Evolutionary conservation across 2,113 vertebrate genomes (phyloP).

Genomic region (Aptenodytes patagonicus): DNA sequence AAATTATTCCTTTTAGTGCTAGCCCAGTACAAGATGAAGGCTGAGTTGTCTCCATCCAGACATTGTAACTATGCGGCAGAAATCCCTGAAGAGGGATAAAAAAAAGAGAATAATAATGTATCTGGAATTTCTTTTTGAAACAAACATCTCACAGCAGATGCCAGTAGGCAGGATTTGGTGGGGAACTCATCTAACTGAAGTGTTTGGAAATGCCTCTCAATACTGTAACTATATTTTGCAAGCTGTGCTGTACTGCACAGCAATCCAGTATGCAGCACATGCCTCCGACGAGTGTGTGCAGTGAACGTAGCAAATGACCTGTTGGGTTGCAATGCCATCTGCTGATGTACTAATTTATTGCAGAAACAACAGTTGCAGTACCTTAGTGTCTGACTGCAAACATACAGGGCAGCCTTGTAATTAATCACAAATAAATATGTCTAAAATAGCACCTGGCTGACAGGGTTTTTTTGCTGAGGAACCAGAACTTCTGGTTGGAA

Average conservation of each 20-base stretch:
- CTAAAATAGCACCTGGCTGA: neutral
- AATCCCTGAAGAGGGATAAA: neutral
- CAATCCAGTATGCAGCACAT: neutral
- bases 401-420: neutral
- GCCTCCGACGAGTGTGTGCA: neutral
- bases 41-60: neutral
- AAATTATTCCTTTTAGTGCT: neutral
- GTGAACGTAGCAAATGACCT: neutral
- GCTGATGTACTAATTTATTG: neutral
- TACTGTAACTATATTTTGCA: neutral
- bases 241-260: neutral
- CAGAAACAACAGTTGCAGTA: neutral
- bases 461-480: neutral
- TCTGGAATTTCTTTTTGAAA: neutral
- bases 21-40: neutral
- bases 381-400: neutral
- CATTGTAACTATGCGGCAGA: neutral
- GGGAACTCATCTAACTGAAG: neutral
- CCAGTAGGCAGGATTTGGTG: neutral
- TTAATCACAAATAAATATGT: neutral
- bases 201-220: neutral
- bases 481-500: neutral
- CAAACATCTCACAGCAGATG: neutral
- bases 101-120: neutral
- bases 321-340: conserved; percentile 50